Conservation (phyloP, 2,797 vertebrate species). For the Sebastes kiyomatsui region DNA sequence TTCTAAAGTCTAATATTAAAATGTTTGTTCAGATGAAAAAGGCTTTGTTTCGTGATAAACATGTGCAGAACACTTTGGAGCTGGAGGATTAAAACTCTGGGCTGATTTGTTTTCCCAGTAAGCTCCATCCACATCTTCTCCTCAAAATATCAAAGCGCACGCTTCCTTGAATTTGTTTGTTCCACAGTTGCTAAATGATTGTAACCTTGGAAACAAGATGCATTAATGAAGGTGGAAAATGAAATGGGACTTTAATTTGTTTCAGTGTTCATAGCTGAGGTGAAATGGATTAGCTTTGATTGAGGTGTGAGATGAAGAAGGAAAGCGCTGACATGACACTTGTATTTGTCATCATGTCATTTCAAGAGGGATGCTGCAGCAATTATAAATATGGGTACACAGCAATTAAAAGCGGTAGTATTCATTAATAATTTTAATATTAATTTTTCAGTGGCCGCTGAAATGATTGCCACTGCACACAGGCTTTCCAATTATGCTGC, state of each 20-base stretch:
- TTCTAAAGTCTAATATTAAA: slow-evolving; percentile 67
- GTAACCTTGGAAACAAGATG: slow-evolving; percentile 82
- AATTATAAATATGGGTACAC: slow-evolving; percentile 83
- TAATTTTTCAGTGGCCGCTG: slow-evolving; percentile 81
- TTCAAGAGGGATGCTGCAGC: slow-evolving; percentile 82
- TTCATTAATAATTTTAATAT: slow-evolving; percentile 88
- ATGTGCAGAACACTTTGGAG: slow-evolving; percentile 63
- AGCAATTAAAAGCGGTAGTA: slow-evolving; percentile 84
- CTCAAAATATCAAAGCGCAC: slow-evolving; percentile 69
- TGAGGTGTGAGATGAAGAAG: slow-evolving; percentile 81
- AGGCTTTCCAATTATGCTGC: slow-evolving; percentile 83
- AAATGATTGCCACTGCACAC: slow-evolving; percentile 81
- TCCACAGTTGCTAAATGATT: slow-evolving; percentile 78
- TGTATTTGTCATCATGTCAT: slow-evolving; percentile 86
- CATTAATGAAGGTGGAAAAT: slow-evolving; percentile 84
- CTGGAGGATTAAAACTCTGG: slow-evolving; percentile 66
- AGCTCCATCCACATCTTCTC: slow-evolving; percentile 62
- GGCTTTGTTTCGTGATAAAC: slow-evolving; percentile 72
- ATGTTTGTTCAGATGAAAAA: slow-evolving; percentile 65
- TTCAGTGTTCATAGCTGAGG: slow-evolving; percentile 75
- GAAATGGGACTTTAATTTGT: slow-evolving; percentile 84
- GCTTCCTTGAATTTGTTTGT: slow-evolving; percentile 77
- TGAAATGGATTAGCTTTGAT: slow-evolving; percentile 84
- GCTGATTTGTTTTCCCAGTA: slow-evolving; percentile 67
- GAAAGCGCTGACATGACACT: slow-evolving; percentile 84